Percentiles rank a stretch among this genome's conserved stretches.
Conservation (phyloP, 2,888 invertebrate genomes). For the Drosophila limbata region DNA sequence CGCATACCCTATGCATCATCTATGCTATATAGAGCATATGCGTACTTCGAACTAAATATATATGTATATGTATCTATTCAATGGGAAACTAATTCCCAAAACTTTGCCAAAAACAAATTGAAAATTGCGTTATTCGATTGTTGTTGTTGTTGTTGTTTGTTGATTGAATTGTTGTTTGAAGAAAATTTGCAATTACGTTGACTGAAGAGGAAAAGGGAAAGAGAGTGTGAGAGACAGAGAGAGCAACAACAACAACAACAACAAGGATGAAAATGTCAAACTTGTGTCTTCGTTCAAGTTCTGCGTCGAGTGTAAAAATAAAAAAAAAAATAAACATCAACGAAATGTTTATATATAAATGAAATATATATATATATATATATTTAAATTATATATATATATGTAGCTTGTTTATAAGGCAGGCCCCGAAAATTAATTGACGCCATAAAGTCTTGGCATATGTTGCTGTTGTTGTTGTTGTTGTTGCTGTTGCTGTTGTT, state of each 20-base stretch:
- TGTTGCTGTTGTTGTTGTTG: slow-evolving; percentile 38
- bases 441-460: slow-evolving; percentile 73
- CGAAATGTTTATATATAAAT: slow-evolving; percentile 12
- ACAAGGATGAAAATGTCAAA: slow-evolving; percentile 45
- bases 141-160: slow-evolving; percentile 43
- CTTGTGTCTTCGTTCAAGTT: slow-evolving; percentile 61
- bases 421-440: slow-evolving; percentile 72
- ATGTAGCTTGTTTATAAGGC: slow-evolving; percentile 33
- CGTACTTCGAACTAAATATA: slow-evolving; percentile 13
- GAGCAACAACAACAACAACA: slow-evolving; percentile 12
- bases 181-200: slow-evolving; percentile 30
- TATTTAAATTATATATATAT: slow-evolving; percentile 9
- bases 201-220: not conserved
- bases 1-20: slow-evolving; percentile 33
- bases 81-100: slow-evolving; percentile 22
- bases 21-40: not conserved
- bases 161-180: slow-evolving; percentile 53
- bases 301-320: slow-evolving; percentile 27
- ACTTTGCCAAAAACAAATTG: slow-evolving; percentile 61
- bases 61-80: slow-evolving; percentile 6
- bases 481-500: slow-evolving; percentile 38
- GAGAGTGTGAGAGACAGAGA: not conserved
- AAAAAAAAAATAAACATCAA: slow-evolving; percentile 11
- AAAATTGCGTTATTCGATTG: slow-evolving; percentile 42
- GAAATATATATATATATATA: slow-evolving; percentile 19